phyloP scores from a whole-genome alignment of 2,888 invertebrate species.

The Sturmia bella region DNA sequence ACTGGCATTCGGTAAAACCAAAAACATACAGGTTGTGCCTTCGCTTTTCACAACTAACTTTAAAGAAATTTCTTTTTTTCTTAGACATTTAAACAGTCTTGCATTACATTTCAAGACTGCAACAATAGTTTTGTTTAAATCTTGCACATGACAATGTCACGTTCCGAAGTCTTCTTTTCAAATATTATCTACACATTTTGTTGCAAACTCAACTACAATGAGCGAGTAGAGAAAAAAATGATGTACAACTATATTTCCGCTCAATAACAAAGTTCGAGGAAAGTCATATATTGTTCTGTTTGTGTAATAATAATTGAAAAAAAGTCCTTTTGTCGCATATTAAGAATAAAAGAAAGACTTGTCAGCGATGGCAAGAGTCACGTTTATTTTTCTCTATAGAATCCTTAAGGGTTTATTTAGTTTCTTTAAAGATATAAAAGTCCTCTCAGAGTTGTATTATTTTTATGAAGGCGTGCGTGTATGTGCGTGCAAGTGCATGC shows the following conservation, averaged over 20 bases:
- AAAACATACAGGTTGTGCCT: too few species aligned
- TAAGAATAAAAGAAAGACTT: constrained; percentile 5
- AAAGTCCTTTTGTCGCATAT: constrained; percentile 5
- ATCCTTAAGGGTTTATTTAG: constrained; percentile 52
- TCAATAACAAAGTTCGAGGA: constrained; percentile 47
- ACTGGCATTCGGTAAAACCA: too few species aligned
- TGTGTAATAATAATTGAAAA: constrained; percentile 33
- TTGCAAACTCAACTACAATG: constrained; percentile 14
- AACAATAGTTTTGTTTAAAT: constrained; percentile 33
- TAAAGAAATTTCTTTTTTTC: neutral
- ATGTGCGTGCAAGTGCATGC: neutral
- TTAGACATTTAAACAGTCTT: neutral
- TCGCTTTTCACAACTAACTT: neutral
- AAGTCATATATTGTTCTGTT: constrained; percentile 44
- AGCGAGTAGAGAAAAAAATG: neutral
- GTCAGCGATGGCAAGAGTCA: constrained; percentile 64
- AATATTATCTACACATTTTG: constrained; percentile 45
- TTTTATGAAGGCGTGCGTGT: neutral
- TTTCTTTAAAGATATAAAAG: constrained; percentile 13
- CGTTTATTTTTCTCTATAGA: constrained; percentile 55
- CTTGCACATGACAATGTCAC: constrained; percentile 49
- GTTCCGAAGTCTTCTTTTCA: constrained; percentile 16
- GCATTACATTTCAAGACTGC: neutral
- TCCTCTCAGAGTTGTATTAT: constrained; percentile 18
- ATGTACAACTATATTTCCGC: constrained; percentile 50